These are phyloP conservation scores for Lutraria lutraria DNA, from an alignment of 2,888 invertebrate species.

Conservation along the genomic window DNA sequence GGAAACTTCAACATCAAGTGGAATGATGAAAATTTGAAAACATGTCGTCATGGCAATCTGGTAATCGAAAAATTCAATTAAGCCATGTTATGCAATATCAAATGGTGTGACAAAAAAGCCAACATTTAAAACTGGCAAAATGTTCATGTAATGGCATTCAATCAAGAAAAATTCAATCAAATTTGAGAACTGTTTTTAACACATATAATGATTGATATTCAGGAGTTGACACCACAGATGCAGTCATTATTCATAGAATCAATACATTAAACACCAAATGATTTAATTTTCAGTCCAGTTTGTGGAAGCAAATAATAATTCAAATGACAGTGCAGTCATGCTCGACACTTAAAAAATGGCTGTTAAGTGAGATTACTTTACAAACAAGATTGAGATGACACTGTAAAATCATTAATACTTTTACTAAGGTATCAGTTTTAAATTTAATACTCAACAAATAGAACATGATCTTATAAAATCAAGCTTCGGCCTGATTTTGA, in stretches of 20 bases:
- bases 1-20: background rate
- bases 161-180: background rate
- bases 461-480: constrained; percentile 18
- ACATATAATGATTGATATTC: background rate
- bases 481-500: constrained; percentile 7
- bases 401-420: constrained; percentile 22
- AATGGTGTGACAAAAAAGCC: background rate
- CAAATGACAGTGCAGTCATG: constrained; percentile 16
- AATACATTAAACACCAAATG: constrained; percentile 4
- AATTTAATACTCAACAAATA: constrained; percentile 20
- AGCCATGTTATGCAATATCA: background rate
- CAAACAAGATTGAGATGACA: constrained; percentile 7
- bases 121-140: background rate
- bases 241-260: constrained; percentile 7
- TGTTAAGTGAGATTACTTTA: background rate
- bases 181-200: background rate
- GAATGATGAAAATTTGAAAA: constrained; percentile 1
- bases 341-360: background rate
- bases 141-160: background rate
- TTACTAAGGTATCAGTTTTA: constrained; percentile 23
- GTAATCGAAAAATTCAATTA: background rate
- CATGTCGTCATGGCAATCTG: background rate
- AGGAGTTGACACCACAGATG: background rate
- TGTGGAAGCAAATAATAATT: background rate
- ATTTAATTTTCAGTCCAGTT: constrained; percentile 11